Base-by-base conservation (phyloP, 2,797 vertebrate species). In the Furcifer pardalis region DNA sequence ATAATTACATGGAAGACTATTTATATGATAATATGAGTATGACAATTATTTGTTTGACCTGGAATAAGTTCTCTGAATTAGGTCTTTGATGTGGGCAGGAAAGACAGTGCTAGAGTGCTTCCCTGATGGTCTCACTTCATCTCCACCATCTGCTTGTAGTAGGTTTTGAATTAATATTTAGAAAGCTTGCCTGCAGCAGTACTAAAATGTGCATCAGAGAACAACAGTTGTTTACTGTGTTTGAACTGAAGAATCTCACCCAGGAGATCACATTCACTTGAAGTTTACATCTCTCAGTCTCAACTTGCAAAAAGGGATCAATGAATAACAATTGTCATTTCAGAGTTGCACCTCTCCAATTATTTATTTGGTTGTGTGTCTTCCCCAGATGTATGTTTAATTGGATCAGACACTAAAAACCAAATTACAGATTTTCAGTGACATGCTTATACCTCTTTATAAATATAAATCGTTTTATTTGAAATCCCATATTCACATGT, bases 181-280 rank as follows among this genome's bases (percentile, higher is more conserved):
- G 96, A 94, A 97, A 95, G 95, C 94, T 97, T 95, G 97, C 98
- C 98, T 97, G 94, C 94, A 98, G 98, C 97, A 94, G 96, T 96
- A 97, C 97, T 97, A 97, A 98, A 97, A 95, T 96, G 97, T 95
- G 96, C 97, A 96, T 97, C 97, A 97, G 95, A 97, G 97, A 97
- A 97, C 97, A 97, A 96, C 96, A 95, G 96, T 97, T 97, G 97
- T 98, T 98, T 97, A 97, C 97, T 96, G 95, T 97, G 96, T 98
- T 97, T 98, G 97, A 98, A 97, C 97, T 96, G 94, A 96, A 94
- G 94, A 92, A 94, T 96, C 94, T 97, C 91, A 95, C 97, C 96
- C 96, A 86, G 90, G 97, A 97, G 97, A 97, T 94, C 90, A 87
- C 84, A 92, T 91, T 92, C 94, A 95, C 96, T 97, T 96, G 97